Base-by-base conservation (phyloP, 2,888 invertebrate genomes). In the Blastobasis lacticolella region DNA sequence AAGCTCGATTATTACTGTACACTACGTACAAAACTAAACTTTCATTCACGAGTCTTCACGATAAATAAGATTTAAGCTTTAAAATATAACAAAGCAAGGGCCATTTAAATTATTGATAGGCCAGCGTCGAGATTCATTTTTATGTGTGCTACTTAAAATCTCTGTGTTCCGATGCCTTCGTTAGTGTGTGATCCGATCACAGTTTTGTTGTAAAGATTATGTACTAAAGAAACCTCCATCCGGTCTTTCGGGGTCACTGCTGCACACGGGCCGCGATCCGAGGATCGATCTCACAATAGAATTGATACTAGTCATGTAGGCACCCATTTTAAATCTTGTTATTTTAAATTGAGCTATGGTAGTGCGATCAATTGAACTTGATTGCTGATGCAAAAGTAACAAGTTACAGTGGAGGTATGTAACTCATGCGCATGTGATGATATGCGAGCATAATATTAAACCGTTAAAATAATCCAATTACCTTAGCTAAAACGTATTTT, bases 121-220 rank as follows among this genome's bases (percentile, higher is more conserved):
- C 61, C 9, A 60, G 62, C 63, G 61, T 63, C 61, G 63, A 70
- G 71, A 69, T 72, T 69, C 61, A 43, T 64, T 69, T 71, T 73
- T 75, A 76, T 78, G 73, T 71, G 72, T 64, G 76, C 75, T 78
- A 77, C 78, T 79, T 80, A 78, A 75, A 83, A 49, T 79, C 75
- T 75, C 66, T 71, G 69, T 77, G 73, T 77, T 73, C 67, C 67
- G 69, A 69, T 73, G 71, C 72, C 72, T 83, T 84, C 84, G 81
- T 85, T 85, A 83, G 81, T 75, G 72, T 73, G 73, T 74, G 81
- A 83, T 81, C 72, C 64, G 79, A 84, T 82, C 82, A 83, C 81
- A 81, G 79, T 86, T 83, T 86, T 85, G 81, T 86, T 85, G 83
- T 86, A 81, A 85, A 85, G 84, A 86, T 86, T 86, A 86, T 85